Base-by-base conservation (phyloP, 1,140 invertebrate species). In the Chionoecetes opilio region DNA sequence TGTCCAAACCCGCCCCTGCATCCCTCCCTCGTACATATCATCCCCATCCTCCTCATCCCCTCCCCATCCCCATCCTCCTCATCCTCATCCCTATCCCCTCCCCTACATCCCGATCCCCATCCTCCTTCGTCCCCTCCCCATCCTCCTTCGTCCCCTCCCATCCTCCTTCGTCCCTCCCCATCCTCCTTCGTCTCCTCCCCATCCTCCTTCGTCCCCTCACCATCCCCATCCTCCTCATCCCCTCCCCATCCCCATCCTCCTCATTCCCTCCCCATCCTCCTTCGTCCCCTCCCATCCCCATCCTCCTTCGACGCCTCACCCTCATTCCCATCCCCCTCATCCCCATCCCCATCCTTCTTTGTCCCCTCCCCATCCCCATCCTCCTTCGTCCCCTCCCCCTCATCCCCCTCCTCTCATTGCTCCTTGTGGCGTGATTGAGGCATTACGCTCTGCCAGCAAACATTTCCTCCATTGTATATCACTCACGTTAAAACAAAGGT, bases 401-500 rank as follows among this genome's bases (percentile, higher is more conserved):
- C 32, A 0, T 31, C 5, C 3, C 35, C 31, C 29, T 35, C 84
- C 8, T 53, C 2, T 21, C 8, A 5, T 34, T n/a, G 31, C 91
- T 41, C 53, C 29, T 8, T 31, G 8, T 21, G 46, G 14, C n/a
- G 84, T 46, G 84, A 93, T 93, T 84, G 92, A 93, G 92, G 92
- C 82, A 93, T 93, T 86, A 84, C 92, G 84, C 92, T 93, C 35
- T 82, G 84, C 82, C 92, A 93, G 38, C 32, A 93, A 93, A 38
- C 92, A 93, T 86, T 93, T 93, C 92, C 92, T 93, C 37, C 29
- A 93, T 91, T 93, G 92, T 93, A 38, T 93, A 38, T 86, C 21
- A 82, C 21, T 46, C 26, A 93, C 41, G n/a, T 86, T 86, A 93
- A 93, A 93, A 93, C 92, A 93, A 93, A 93, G 92, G 92, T n/a